Evolutionary conservation across 2,888 invertebrate genomes (phyloP).

Genomic region (Microchrysa polita): DNA sequence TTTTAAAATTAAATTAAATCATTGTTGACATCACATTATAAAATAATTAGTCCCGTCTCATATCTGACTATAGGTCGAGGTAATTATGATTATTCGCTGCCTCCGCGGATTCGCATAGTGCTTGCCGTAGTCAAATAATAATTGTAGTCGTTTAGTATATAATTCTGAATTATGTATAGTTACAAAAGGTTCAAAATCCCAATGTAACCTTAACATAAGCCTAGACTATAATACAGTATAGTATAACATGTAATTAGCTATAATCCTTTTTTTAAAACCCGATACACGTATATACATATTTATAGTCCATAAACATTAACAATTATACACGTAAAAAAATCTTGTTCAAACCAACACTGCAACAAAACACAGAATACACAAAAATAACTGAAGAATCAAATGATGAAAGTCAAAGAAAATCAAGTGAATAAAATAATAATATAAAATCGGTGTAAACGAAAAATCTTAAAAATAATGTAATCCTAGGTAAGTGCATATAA

Average conservation of each 20-base stretch:
- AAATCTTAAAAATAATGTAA: background rate
- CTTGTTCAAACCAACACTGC: background rate
- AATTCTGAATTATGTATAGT: constrained; percentile 20
- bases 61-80: constrained; percentile 42
- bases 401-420: constrained; percentile 23
- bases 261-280: too few relatives aligned
- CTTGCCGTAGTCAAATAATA: constrained; percentile 48
- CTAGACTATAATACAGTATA: background rate
- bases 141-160: constrained; percentile 35
- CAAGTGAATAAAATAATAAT: background rate
- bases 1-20: background rate
- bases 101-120: constrained; percentile 52
- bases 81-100: constrained; percentile 52
- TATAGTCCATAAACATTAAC: background rate
- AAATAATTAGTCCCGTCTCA: constrained; percentile 34
- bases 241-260: too few relatives aligned
- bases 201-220: background rate
- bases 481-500: constrained; percentile 2
- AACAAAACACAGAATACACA: background rate
- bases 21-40: background rate
- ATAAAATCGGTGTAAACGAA: constrained; percentile 8
- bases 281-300: too few relatives aligned
- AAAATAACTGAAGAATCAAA: constrained; percentile 26
- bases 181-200: background rate
- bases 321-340: constrained; percentile 1